Evolutionary conservation across 2,888 invertebrate genomes (phyloP), one percentile per base, ranked within the genome.

Genomic region (Drosophila tripunctata): DNA sequence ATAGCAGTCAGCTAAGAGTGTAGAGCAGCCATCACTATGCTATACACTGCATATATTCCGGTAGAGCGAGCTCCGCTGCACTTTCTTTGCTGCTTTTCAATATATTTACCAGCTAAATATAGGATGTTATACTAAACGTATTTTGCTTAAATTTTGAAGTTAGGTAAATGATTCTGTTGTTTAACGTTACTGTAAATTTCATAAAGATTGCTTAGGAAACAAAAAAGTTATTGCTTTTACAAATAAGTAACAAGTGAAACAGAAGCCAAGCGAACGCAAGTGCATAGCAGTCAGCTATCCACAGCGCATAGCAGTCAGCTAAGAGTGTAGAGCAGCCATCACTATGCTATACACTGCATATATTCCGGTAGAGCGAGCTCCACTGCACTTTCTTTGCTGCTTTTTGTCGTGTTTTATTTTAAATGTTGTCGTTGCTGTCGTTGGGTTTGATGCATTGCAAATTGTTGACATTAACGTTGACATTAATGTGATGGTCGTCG

Each of bases 381-480:
- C 10, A 27, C 24, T 10, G 0, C 7, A 27, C 24, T 27, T 27
- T 27, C 27, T 10, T 27, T 27, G 3, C 10, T 21, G 21, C 3
- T 10, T 3, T 27, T 27, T 27, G 27, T 1, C 27, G 3, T 10
- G 8, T 27, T 27, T 27, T 27, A 27, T 10, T 27, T 47, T 43
- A 12, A 33, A 14, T 12, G 21, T 6, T 6, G 31, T 21, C 19
- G 5, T 15, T 4, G 19, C 21, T 31, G 30, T 8, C 27, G 30
- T 31, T 47, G 45, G 36, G 38, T 27, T 50, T 78, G 64, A 74
- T 79, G 71, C 75, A 79, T 80, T 77, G 66, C 64, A 75, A 77
- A 83, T 77, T 80, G 72, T 75, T 80, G 78, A 80, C 75, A 86
- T 83, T 81, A 75, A 58, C 64, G 45, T 58, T 61, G 65, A 61